A percentile compares a stretch with the other conserved stretches of the same genome.
Evolutionary conservation across 2,888 invertebrate genomes (phyloP).

Genomic region (Brachypterus glaber): DNA sequence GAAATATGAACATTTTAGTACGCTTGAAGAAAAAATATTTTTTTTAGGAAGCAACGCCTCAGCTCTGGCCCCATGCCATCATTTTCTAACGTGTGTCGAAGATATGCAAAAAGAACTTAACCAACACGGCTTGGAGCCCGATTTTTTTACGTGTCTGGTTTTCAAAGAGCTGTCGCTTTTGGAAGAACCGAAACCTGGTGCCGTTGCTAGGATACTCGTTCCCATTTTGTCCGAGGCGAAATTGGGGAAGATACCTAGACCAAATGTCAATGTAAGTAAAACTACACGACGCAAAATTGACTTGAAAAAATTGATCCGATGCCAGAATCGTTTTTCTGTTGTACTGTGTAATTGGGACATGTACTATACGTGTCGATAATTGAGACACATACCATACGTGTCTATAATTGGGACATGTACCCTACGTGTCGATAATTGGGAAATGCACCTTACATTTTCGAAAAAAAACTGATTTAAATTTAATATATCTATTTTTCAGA

Average conservation of each 20-base stretch:
- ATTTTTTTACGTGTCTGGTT: constrained; percentile 71
- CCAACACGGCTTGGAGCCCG: constrained; percentile 52
- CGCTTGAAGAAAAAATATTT: too few species aligned
- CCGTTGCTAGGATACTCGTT: constrained; percentile 66
- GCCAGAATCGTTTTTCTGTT: constrained; percentile 12
- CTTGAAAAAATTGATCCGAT: too few species aligned
- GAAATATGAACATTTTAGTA: too few species aligned
- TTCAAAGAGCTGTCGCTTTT: constrained; percentile 67
- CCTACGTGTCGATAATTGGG: too few species aligned
- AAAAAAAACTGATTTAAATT: too few species aligned
- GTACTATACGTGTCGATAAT: too few species aligned
- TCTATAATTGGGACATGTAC: too few species aligned
- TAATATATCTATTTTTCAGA: constrained; percentile 39
- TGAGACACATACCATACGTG: too few species aligned
- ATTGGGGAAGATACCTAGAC: constrained; percentile 55
- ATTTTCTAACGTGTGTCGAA: constrained; percentile 57
- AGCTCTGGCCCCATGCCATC: constrained; percentile 63
- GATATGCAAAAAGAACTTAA: constrained; percentile 45
- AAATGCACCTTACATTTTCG: too few species aligned
- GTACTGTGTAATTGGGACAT: too few species aligned
- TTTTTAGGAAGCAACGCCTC: constrained; percentile 58
- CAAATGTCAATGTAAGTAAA: constrained; percentile 51
- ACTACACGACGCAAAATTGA: too few species aligned
- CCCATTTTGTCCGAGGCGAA: constrained; percentile 65
- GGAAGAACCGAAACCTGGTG: constrained; percentile 76